These are phyloP conservation scores for Drosophila sp. DNA, from an alignment of 1,140 invertebrate species.

Conservation along the genomic window DNA sequence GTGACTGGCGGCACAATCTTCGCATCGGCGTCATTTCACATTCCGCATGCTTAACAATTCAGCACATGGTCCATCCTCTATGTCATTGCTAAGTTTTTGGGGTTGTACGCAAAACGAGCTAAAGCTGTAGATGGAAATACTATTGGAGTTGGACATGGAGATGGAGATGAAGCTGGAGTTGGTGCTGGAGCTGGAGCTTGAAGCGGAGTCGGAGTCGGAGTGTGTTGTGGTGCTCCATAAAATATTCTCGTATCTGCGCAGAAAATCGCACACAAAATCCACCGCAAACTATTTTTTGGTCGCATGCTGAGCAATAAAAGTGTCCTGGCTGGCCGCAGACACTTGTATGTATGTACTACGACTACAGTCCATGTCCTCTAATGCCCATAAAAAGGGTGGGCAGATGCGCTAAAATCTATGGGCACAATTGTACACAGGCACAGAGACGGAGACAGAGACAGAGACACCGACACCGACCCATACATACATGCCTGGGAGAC, in stretches of 20 bases:
- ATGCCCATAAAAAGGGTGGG: constrained; percentile 70
- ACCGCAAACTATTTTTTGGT: constrained; percentile 76
- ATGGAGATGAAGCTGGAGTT: background rate
- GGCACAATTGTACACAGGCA: constrained; percentile 12
- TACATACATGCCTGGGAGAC: constrained; percentile 33
- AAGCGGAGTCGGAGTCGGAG: background rate
- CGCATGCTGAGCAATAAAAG: constrained; percentile 76
- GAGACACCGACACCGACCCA: background rate
- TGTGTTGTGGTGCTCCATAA: constrained; percentile 1
- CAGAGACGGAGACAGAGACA: background rate
- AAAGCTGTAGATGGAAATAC: background rate
- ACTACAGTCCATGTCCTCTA: constrained; percentile 62
- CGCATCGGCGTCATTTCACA: constrained; percentile 51
- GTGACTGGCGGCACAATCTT: constrained; percentile 36
- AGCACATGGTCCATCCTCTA: constrained; percentile 62
- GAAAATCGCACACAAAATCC: constrained; percentile 70
- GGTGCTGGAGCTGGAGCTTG: too few relatives aligned
- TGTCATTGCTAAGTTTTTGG: constrained; percentile 48
- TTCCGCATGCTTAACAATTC: constrained; percentile 70
- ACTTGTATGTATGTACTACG: constrained; percentile 35
- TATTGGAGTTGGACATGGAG: background rate
- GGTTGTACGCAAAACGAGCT: constrained; percentile 63
- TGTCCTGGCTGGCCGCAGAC: constrained; percentile 67
- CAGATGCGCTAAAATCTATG: constrained; percentile 67
- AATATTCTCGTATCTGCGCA: constrained; percentile 25